Conservation (phyloP, 1,140 invertebrate genomes). For the Drosophila asahinai region DNA sequence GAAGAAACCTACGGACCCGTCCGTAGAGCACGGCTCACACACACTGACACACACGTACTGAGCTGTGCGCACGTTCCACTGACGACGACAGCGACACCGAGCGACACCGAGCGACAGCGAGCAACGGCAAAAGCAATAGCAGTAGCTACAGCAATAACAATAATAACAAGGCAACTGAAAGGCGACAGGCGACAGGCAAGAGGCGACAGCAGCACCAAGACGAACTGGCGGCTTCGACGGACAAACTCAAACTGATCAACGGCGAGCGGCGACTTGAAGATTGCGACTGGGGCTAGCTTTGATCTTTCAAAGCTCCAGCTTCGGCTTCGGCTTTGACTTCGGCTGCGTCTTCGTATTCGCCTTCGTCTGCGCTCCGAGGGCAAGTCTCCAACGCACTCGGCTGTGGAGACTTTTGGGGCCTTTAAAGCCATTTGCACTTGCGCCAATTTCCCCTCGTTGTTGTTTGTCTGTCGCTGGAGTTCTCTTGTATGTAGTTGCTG, state of each 20-base stretch:
- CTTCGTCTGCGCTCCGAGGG: slow-evolving; percentile 19
- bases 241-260: slow-evolving; percentile 73
- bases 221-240: slow-evolving; percentile 54
- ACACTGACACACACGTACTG: slow-evolving; percentile 20
- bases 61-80: slow-evolving; percentile 34
- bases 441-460: slow-evolving; percentile 64
- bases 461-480: slow-evolving; percentile 10
- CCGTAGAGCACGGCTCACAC: slow-evolving; percentile 16
- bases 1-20: slow-evolving; percentile 18
- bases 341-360: slow-evolving; percentile 21
- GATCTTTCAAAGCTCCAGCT: slow-evolving; percentile 49
- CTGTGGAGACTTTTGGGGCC: slow-evolving; percentile 61
- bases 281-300: slow-evolving; percentile 54
- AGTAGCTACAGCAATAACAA: slow-evolving; percentile 3
- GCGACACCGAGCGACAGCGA: neutral
- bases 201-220: slow-evolving; percentile 5
- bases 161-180: slow-evolving; percentile 6
- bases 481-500: slow-evolving; percentile 13
- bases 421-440: slow-evolving; percentile 75
- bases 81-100: slow-evolving; percentile 11
- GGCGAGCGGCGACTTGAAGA: slow-evolving; percentile 63
- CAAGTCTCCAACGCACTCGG: slow-evolving; percentile 29
- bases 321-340: slow-evolving; percentile 1
- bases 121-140: neutral
- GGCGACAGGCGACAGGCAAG: neutral